These are phyloP conservation scores for Leucophenga maculata DNA, from an alignment of 2,888 invertebrate genomes.

Conservation along the genomic window DNA sequence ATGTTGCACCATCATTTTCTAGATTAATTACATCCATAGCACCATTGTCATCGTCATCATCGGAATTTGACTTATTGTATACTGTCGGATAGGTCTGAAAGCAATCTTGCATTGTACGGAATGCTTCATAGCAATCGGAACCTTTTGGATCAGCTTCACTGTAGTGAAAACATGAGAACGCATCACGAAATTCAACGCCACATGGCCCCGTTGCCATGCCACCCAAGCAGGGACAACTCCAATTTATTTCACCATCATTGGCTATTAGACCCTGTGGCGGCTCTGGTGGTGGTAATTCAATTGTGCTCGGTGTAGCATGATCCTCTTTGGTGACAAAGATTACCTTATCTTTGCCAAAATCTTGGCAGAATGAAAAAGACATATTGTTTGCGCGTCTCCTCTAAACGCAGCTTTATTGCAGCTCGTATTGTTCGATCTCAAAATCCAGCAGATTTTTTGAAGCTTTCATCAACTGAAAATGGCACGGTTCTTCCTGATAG, in stretches of 20 bases:
- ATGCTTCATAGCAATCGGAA: constrained; percentile 91
- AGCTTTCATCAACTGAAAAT: constrained; percentile 75
- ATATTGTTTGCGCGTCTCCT: constrained; percentile 39
- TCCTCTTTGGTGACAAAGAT: constrained; percentile 88
- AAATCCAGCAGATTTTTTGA: constrained; percentile 61
- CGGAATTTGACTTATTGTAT: constrained; percentile 82
- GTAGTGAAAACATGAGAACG: constrained; percentile 96
- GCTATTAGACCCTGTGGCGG: constrained; percentile 86
- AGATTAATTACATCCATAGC: constrained; percentile 55
- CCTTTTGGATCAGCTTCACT: constrained; percentile 92
- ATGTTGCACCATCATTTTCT: constrained; percentile 45
- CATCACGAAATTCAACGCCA: constrained; percentile 92
- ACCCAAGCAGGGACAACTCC: constrained; percentile 97
- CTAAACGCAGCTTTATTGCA: background rate
- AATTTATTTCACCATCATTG: constrained; percentile 92
- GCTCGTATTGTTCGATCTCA: constrained; percentile 10
- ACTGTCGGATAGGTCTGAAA: constrained; percentile 90
- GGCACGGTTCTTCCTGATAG: constrained; percentile 73
- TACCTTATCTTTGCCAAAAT: constrained; percentile 83
- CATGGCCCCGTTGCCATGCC: constrained; percentile 99
- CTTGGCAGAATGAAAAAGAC: constrained; percentile 70
- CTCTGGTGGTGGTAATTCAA: constrained; percentile 81
- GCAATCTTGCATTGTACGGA: constrained; percentile 92
- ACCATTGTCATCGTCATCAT: constrained; percentile 74
- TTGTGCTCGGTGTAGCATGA: constrained; percentile 81